Conservation (phyloP, 1,140 invertebrate species). For the Drosophila leontia region DNA sequence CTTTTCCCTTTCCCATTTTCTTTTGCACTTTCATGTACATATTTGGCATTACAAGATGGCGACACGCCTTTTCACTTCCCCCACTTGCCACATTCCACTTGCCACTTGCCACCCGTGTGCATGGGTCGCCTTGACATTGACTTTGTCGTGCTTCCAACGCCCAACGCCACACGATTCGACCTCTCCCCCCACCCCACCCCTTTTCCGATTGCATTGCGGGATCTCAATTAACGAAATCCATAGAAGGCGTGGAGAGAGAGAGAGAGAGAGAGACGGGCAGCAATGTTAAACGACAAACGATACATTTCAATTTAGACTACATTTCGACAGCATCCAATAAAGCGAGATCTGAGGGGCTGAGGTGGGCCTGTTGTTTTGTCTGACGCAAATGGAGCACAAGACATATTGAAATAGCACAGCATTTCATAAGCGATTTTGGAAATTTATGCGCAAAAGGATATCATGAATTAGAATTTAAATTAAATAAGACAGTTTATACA, state of each 20-base stretch:
- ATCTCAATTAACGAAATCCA: slow-evolving; percentile 42
- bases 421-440: slow-evolving; percentile 11
- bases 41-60: slow-evolving; percentile 19
- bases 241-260: slow-evolving; percentile 9
- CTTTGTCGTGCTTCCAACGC: slow-evolving; percentile 36
- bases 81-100: background rate
- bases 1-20: background rate
- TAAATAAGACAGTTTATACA: background rate
- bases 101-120: slow-evolving; percentile 19
- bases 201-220: slow-evolving; percentile 1
- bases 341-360: slow-evolving; percentile 15
- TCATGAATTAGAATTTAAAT: background rate
- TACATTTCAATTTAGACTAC: slow-evolving; percentile 70
- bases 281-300: slow-evolving; percentile 56
- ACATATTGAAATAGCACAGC: slow-evolving; percentile 39
- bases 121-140: slow-evolving; percentile 58
- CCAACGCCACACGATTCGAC: background rate
- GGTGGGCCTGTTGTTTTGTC: slow-evolving; percentile 31
- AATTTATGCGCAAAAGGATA: slow-evolving; percentile 2
- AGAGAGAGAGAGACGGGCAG: slow-evolving; percentile 15
- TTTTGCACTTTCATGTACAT: slow-evolving; percentile 4
- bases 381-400: slow-evolving; percentile 55
- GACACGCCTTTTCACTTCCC: slow-evolving; percentile 9
- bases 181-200: background rate
- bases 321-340: slow-evolving; percentile 71